Percentiles rank a stretch among this genome's conserved stretches.
Conservation (phyloP, 35 echinoderm and acorn worm species). For the Hemicentrotus pulcherrimus region DNA sequence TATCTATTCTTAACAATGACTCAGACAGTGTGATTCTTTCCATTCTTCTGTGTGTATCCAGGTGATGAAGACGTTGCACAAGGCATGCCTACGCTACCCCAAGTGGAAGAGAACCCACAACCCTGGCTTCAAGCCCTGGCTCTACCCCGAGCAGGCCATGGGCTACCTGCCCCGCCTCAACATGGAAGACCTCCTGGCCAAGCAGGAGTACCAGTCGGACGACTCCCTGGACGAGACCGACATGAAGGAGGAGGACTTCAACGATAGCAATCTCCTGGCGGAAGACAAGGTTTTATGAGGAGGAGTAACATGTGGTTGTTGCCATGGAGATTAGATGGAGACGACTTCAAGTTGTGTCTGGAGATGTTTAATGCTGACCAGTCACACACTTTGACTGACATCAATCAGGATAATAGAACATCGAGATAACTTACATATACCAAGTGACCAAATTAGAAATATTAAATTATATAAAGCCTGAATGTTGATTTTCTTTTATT, state of each 20-base stretch:
- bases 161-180: constrained; percentile 67
- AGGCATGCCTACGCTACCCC: constrained; percentile 92
- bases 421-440: background rate
- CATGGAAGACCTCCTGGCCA: constrained; percentile 72
- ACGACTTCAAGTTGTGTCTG: background rate
- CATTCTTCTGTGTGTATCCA: background rate
- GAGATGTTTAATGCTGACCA: background rate
- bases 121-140: constrained; percentile 88
- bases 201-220: constrained; percentile 65
- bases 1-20: background rate
- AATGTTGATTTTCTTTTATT: background rate
- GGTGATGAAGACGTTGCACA: constrained; percentile 85
- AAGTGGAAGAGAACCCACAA: constrained; percentile 89
- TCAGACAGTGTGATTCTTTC: background rate
- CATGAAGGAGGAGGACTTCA: constrained; percentile 91
- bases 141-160: constrained; percentile 85
- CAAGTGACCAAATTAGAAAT: background rate
- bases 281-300: constrained; percentile 55
- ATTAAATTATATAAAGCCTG: background rate
- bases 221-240: constrained; percentile 94
- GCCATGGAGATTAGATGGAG: background rate
- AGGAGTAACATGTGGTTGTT: background rate
- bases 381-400: background rate
- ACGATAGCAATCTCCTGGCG: constrained; percentile 70
- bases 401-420: background rate